Conservation (phyloP, 2,113 vertebrate genomes). For the Pygathrix nemaeus region DNA sequence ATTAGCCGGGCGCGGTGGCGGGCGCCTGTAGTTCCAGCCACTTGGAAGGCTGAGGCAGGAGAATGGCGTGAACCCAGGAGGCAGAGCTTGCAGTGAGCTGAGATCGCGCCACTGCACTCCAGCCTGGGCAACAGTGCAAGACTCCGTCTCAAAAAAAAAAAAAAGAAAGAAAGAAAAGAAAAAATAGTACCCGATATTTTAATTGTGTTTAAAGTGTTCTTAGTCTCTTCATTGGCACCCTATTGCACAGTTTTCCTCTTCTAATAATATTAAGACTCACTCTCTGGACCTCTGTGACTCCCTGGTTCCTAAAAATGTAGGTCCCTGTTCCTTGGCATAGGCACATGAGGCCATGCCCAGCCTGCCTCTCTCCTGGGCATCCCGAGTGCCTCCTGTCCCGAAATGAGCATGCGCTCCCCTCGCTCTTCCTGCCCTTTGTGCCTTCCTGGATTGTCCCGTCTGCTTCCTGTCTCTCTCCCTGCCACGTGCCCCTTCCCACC, state of each 20-base stretch:
- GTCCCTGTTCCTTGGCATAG: rapidly evolving
- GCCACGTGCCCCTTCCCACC: neutral
- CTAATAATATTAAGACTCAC: no score
- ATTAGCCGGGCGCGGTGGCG: no score
- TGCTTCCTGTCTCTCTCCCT: neutral
- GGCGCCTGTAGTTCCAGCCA: no score
- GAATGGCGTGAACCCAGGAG: no score
- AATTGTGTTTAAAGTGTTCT: neutral
- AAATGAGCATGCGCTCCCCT: rapidly evolving
- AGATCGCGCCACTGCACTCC: no score
- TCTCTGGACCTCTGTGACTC: neutral
- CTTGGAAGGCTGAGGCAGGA: no score
- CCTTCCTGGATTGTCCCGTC: neutral
- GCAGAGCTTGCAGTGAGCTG: no score
- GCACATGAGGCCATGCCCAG: rapidly evolving
- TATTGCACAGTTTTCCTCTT: neutral
- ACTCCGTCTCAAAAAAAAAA: no score
- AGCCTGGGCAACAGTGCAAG: no score
- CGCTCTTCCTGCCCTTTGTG: neutral
- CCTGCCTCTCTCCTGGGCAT: neutral
- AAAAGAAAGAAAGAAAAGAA: no score
- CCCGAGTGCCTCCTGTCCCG: neutral
- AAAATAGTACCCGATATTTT: neutral
- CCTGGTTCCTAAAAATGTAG: neutral
- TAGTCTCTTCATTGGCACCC: neutral